phyloP scores from a whole-genome alignment of 2,888 invertebrate genomes.

The Rhaphigaster nebulosa region DNA sequence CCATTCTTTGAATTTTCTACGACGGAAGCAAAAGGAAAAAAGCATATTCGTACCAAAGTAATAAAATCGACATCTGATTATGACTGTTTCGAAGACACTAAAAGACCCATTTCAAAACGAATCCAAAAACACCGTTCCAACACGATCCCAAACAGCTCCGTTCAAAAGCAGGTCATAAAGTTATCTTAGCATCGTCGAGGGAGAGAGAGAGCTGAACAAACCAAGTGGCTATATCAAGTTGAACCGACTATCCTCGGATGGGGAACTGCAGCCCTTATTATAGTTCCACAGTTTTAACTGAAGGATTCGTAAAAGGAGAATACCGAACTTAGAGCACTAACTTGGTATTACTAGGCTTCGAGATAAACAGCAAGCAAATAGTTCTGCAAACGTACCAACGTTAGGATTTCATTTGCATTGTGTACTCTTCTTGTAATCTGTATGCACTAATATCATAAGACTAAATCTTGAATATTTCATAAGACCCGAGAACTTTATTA shows the following conservation, averaged over 20 bases:
- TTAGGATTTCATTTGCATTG: neutral
- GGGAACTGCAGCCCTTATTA: neutral
- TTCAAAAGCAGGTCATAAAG: neutral
- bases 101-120: neutral
- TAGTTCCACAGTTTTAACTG: neutral
- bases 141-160: neutral
- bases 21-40: too few species aligned
- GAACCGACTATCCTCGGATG: neutral
- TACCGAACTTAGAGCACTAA: neutral
- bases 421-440: neutral
- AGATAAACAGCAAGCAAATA: neutral
- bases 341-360: neutral
- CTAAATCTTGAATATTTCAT: too few species aligned
- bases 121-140: neutral
- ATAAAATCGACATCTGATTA: neutral
- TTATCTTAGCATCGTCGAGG: neutral
- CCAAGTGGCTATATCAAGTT: conserved; percentile 19
- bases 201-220: neutral
- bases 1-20: too few species aligned
- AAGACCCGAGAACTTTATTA: too few species aligned
- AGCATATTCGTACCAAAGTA: too few species aligned
- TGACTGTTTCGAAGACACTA: neutral
- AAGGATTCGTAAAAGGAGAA: conserved; percentile 1
- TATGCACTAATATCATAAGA: neutral
- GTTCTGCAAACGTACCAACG: neutral